Conservation (phyloP, 2,113 vertebrate species). For the Python bivittatus region DNA sequence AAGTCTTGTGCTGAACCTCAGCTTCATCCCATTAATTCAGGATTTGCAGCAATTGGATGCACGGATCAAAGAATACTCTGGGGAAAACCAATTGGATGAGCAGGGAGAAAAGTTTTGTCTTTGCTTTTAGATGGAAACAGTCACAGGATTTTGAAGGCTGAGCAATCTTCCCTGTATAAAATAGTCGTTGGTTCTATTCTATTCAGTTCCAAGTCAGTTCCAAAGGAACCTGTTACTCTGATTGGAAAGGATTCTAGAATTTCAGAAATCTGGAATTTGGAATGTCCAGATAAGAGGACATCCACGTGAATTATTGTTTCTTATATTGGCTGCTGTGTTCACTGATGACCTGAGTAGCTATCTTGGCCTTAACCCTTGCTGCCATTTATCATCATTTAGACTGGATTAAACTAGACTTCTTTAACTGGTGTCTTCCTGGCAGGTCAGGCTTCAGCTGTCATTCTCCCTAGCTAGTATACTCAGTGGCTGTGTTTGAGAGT, state of each 20-base stretch:
- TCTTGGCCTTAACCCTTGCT: accelerated
- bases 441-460: background rate
- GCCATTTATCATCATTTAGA: background rate
- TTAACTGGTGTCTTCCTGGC: background rate
- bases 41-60: conserved; percentile 33
- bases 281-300: background rate
- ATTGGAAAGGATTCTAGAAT: background rate
- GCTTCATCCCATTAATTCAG: conserved; percentile 37
- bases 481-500: too few species aligned
- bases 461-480: background rate
- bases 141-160: background rate
- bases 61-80: conserved; percentile 22
- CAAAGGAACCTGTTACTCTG: background rate
- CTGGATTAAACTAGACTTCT: background rate
- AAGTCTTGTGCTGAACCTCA: background rate
- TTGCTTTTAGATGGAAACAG: background rate
- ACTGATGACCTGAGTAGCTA: background rate
- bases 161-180: background rate
- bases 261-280: background rate
- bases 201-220: background rate
- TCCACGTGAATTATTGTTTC: background rate
- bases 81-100: background rate
- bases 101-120: background rate
- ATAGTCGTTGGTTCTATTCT: conserved; percentile 7
- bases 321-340: background rate